These are phyloP conservation scores for Mustela lutreola DNA, from an alignment of 2,113 vertebrate genomes.

Conservation along the genomic window DNA sequence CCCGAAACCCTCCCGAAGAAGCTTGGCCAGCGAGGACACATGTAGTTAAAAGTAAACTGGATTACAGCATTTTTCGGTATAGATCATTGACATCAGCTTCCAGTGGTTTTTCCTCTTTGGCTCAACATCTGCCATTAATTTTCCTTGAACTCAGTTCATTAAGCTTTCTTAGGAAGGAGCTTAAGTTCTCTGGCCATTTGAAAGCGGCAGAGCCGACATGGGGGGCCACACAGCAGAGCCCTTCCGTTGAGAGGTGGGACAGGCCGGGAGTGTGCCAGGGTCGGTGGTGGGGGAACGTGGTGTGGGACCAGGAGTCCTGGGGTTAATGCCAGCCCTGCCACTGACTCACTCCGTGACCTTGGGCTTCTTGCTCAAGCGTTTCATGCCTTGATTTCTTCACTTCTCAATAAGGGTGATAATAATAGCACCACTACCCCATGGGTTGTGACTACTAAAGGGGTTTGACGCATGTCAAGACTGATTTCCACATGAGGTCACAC, in stretches of 20 bases:
- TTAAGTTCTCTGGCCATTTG: neutral
- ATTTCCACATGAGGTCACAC: accelerated
- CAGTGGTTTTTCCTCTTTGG: too few relatives aligned
- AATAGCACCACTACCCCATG: neutral
- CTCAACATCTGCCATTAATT: neutral
- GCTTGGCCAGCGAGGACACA: neutral
- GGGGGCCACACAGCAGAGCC: accelerated
- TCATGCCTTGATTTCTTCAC: neutral
- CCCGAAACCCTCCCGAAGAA: neutral
- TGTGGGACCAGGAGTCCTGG: neutral
- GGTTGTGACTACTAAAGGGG: too few relatives aligned
- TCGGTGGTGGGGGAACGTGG: too few relatives aligned
- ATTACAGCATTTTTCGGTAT: neutral
- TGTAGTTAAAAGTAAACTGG: neutral
- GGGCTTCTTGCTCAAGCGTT: neutral
- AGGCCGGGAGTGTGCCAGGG: neutral
- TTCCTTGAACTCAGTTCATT: neutral
- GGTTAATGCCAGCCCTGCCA: neutral
- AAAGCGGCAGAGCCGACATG: too few relatives aligned
- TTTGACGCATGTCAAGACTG: neutral
- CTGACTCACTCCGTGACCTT: neutral
- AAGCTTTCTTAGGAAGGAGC: neutral
- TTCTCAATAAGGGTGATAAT: neutral
- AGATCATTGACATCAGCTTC: neutral
- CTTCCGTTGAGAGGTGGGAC: neutral